Evolutionary conservation across 2,113 vertebrate species (phyloP).

Genomic region (Dasyornis broadbenti): DNA sequence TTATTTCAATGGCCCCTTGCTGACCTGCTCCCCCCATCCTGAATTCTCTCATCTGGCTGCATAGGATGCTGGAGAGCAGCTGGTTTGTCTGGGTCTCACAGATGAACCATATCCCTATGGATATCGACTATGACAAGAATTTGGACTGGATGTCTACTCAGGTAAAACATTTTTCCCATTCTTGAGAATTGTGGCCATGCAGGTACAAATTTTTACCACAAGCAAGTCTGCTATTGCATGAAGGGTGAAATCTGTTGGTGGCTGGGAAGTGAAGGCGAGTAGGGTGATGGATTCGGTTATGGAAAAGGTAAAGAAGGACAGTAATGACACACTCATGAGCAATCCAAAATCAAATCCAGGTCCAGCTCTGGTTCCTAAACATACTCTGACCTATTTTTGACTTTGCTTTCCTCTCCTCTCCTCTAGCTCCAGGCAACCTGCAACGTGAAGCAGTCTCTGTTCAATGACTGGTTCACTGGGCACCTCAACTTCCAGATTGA

Average conservation of each 20-base stretch:
- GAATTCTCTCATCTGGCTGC: neutral
- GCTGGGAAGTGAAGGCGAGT: neutral
- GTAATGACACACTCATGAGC: neutral
- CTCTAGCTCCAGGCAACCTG: conserved; percentile 64
- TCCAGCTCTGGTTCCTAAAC: neutral
- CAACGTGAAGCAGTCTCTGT: conserved; percentile 70
- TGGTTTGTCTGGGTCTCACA: conserved; percentile 76
- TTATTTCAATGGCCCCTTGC: fast-evolving
- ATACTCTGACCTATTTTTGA: neutral
- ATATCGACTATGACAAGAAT: conserved; percentile 75
- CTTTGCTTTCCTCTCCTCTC: neutral
- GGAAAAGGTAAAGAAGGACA: neutral
- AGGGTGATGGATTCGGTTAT: neutral
- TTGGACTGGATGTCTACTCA: conserved; percentile 78
- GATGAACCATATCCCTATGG: conserved; percentile 67
- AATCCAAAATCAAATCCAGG: neutral
- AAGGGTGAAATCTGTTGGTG: neutral
- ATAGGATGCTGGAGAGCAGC: conserved; percentile 70
- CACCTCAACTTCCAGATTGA: conserved; percentile 80
- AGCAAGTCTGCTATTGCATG: neutral
- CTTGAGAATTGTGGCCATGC: neutral
- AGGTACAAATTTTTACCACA: neutral
- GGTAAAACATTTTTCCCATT: conserved; percentile 32
- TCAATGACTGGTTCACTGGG: conserved; percentile 80
- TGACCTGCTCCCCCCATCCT: neutral